Evolutionary conservation across 2,113 vertebrate species (phyloP).

Genomic region (Elephantulus edwardii): DNA sequence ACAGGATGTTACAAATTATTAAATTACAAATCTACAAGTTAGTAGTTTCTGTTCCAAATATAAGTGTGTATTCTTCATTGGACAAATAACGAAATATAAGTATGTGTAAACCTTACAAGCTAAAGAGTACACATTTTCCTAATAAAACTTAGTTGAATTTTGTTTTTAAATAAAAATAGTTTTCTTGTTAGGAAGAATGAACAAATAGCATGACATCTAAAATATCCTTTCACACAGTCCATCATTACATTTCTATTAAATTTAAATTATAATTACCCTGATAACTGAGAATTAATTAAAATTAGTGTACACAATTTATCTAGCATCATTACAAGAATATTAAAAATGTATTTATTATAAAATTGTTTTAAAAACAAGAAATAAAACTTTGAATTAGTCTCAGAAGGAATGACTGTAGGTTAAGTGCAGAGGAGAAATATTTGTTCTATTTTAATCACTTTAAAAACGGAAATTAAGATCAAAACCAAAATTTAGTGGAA

Average conservation of each 20-base stretch:
- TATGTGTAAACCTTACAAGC: no score
- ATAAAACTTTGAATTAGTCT: conserved; percentile 15
- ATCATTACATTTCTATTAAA: neutral
- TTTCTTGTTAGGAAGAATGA: neutral
- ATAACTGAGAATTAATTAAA: neutral
- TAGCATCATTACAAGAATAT: neutral
- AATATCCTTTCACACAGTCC: neutral
- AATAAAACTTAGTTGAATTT: neutral
- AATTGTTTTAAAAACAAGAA: neutral
- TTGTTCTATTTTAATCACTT: neutral
- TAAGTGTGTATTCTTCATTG: neutral
- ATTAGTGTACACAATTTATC: neutral
- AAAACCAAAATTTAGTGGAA: neutral
- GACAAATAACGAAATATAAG: conserved; percentile 5
- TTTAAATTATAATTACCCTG: neutral
- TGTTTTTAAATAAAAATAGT: neutral
- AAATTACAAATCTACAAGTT: neutral
- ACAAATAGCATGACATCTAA: neutral
- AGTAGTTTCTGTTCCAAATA: neutral
- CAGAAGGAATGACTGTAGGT: no score
- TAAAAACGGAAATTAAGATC: neutral
- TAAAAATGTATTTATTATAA: neutral
- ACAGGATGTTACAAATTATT: neutral
- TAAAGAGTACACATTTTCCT: neutral
- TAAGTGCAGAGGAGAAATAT: neutral